phyloP scores from a whole-genome alignment of 2,888 invertebrate genomes.

The Lithophane semibrunnea region DNA sequence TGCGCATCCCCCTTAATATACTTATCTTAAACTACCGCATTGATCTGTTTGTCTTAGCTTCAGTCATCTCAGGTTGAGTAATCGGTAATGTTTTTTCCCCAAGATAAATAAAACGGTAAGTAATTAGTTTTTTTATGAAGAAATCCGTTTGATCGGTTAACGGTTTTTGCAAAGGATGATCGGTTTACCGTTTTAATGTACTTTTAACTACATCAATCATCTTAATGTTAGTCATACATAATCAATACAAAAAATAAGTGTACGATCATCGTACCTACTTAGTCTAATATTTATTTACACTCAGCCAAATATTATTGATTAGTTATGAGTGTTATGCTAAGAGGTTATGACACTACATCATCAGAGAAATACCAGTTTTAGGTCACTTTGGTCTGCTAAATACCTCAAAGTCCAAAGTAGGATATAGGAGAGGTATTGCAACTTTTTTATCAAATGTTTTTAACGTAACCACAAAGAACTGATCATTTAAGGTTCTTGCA shows the following conservation, averaged over 20 bases:
- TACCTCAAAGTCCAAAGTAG: not conserved
- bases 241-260: slow-evolving; percentile 10
- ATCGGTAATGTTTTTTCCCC: slow-evolving; percentile 1
- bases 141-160: slow-evolving; percentile 11
- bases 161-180: slow-evolving; percentile 23
- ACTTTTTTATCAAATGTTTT: slow-evolving; percentile 10
- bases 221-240: not conserved
- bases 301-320: not conserved
- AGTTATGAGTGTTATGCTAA: not conserved
- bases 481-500: not conserved
- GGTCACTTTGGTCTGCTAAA: not conserved
- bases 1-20: too few relatives aligned
- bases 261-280: not conserved
- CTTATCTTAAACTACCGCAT: slow-evolving; percentile 30
- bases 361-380: too few relatives aligned
- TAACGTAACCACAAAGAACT: not conserved
- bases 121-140: slow-evolving; percentile 31
- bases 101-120: slow-evolving; percentile 20
- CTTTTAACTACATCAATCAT: slow-evolving; percentile 39
- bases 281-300: not conserved
- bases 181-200: slow-evolving; percentile 32
- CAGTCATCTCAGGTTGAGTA: not conserved
- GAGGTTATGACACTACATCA: not conserved
- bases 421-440: not conserved
- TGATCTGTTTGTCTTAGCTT: slow-evolving; percentile 1